phyloP scores from a whole-genome alignment of 2,113 vertebrate species.

The Gymnorhina tibicen region DNA sequence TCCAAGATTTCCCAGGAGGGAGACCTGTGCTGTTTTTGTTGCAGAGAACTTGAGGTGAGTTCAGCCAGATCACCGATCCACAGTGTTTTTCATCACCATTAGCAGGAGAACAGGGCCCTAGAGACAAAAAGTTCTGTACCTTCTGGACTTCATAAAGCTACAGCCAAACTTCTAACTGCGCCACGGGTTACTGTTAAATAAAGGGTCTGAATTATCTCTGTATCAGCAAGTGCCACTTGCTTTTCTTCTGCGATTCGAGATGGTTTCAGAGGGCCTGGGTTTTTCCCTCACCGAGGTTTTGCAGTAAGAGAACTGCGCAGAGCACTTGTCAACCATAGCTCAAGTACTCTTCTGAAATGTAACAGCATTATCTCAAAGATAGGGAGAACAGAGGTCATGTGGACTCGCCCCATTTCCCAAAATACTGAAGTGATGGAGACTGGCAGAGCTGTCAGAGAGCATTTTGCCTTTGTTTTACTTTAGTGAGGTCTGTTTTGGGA shows the following conservation, averaged over 20 bases:
- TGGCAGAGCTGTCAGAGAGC: not conserved
- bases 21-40: not conserved
- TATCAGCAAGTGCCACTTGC: not conserved
- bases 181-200: not conserved
- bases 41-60: not conserved
- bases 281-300: not conserved
- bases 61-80: not conserved
- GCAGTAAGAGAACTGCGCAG: not conserved
- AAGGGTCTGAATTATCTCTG: not conserved
- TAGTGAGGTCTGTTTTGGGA: not conserved
- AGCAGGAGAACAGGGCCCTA: not conserved
- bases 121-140: not conserved
- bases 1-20: not conserved
- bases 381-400: not conserved
- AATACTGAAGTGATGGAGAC: not conserved
- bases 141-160: not conserved
- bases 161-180: not conserved
- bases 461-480: not conserved
- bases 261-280: not conserved
- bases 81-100: not conserved
- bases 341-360: not conserved
- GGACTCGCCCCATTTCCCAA: not conserved
- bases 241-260: not conserved
- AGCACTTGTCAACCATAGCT: not conserved
- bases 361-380: not conserved